Percentiles rank a stretch among this genome's conserved stretches.
These are phyloP conservation scores for Puffinus mauretanicus DNA, from an alignment of 2,113 vertebrate species.

Conservation along the genomic window DNA sequence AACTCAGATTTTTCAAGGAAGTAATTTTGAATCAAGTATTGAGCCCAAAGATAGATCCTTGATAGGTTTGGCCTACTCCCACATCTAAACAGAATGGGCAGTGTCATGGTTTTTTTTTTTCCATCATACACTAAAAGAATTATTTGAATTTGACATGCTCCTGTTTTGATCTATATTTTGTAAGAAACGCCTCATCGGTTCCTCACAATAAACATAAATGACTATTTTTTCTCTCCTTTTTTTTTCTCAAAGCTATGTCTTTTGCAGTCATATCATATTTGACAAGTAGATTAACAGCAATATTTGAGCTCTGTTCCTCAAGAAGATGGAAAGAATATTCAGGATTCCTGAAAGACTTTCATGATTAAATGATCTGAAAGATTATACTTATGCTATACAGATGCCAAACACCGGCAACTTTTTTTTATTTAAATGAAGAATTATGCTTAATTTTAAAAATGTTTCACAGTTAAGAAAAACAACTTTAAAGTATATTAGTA, in stretches of 20 bases:
- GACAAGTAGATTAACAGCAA: background rate
- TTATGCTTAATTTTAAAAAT: background rate
- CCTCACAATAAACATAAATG: background rate
- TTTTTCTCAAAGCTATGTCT: background rate
- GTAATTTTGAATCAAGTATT: background rate
- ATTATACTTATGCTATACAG: background rate
- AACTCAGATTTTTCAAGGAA: background rate
- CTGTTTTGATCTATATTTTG: background rate
- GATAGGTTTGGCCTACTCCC: background rate
- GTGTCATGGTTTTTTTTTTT: background rate
- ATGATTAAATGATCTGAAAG: background rate
- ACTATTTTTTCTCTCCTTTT: background rate
- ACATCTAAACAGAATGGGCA: background rate
- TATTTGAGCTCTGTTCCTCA: background rate
- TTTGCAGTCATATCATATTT: background rate
- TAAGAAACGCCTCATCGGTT: rapidly evolving
- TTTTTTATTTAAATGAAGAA: background rate
- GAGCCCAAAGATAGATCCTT: background rate
- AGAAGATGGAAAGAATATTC: background rate
- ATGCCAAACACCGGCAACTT: background rate
- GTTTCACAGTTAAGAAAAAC: background rate
- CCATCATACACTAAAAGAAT: background rate
- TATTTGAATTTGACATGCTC: background rate
- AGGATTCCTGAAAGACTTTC: background rate
- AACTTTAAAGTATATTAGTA: background rate